phyloP scores from a whole-genome alignment of 2,888 invertebrate species.

The Ennomos erosarius region DNA sequence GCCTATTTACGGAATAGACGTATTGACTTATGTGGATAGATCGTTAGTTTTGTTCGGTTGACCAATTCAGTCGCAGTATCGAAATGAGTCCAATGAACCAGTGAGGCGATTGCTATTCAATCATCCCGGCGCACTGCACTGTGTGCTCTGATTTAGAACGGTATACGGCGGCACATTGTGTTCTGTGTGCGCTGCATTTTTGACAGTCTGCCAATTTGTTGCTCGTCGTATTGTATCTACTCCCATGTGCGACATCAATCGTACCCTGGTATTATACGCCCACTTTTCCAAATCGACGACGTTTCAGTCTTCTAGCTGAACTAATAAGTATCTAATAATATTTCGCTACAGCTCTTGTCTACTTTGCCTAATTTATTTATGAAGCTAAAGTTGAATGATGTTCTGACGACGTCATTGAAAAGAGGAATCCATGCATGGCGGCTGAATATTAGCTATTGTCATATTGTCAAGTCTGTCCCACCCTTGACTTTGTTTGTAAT shows the following conservation, averaged over 20 bases:
- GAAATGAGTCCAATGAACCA: constrained; percentile 68
- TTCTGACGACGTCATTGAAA: constrained; percentile 31
- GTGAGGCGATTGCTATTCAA: constrained; percentile 51
- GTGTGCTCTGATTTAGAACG: constrained; percentile 39
- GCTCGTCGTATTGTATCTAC: constrained; percentile 51
- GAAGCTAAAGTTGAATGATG: constrained; percentile 26
- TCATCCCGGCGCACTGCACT: constrained; percentile 46
- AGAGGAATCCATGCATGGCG: constrained; percentile 37
- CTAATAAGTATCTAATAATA: constrained; percentile 13
- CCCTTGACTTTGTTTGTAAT: constrained; percentile 46
- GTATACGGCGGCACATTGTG: constrained; percentile 45
- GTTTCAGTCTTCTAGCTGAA: constrained; percentile 9
- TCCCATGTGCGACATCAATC: constrained; percentile 39
- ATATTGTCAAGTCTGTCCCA: constrained; percentile 38
- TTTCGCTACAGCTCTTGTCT: constrained; percentile 20
- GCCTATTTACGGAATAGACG: background rate
- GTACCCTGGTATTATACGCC: constrained; percentile 33
- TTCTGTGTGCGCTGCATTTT: constrained; percentile 66
- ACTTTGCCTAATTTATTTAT: constrained; percentile 36
- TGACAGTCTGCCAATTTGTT: constrained; percentile 76
- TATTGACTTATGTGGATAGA: constrained; percentile 14
- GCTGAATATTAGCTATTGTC: constrained; percentile 38
- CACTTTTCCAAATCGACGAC: constrained; percentile 29
- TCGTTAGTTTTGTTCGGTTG: constrained; percentile 22
- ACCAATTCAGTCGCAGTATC: constrained; percentile 40